These are phyloP conservation scores for Pan paniscus DNA, from an alignment of 2,113 vertebrate species.

Conservation along the genomic window DNA sequence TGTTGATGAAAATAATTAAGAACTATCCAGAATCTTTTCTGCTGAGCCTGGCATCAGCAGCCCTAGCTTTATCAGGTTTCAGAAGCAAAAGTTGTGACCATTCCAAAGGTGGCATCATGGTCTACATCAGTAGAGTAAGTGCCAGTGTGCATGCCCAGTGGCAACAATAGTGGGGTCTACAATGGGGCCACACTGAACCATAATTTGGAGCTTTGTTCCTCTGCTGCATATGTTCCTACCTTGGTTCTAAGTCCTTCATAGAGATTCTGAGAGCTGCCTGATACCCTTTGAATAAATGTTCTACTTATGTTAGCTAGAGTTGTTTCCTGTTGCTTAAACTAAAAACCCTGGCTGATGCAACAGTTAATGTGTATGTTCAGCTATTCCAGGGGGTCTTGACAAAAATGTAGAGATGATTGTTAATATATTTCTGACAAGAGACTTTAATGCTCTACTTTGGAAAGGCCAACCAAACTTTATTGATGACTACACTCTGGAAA, in stretches of 20 bases:
- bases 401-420: background rate
- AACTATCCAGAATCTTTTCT: background rate
- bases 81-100: background rate
- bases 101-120: background rate
- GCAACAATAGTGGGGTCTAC: background rate
- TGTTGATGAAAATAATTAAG: background rate
- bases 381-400: background rate
- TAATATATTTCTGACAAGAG: background rate
- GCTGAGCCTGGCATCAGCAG: background rate
- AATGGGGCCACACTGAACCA: accelerated
- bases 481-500: background rate
- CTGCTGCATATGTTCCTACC: background rate
- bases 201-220: background rate
- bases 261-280: background rate
- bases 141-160: too few species aligned
- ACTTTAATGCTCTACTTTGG: background rate
- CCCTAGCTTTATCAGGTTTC: accelerated
- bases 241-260: background rate
- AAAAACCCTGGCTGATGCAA: background rate
- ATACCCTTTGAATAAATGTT: background rate
- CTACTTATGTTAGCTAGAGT: background rate
- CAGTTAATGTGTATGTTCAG: background rate
- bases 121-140: background rate
- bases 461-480: background rate
- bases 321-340: background rate